Evolutionary conservation across 2,113 vertebrate genomes (phyloP).

Genomic region (Phalacrocorax pelagicus): DNA sequence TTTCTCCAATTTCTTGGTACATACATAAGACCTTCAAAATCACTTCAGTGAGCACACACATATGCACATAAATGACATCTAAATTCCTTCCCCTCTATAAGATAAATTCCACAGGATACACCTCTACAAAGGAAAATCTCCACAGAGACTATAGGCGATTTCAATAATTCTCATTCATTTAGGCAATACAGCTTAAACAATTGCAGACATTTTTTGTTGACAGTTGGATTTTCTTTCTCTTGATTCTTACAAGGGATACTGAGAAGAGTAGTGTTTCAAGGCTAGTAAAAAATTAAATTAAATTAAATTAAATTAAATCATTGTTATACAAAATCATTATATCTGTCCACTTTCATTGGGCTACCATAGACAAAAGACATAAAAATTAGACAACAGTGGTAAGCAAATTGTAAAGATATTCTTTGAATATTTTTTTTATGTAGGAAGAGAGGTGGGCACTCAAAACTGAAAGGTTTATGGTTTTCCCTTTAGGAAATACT

Average conservation of each 20-base stretch:
- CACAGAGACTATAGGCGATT: not conserved
- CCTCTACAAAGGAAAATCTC: constrained; percentile 38
- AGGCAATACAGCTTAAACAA: not conserved
- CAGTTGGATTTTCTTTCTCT: not conserved
- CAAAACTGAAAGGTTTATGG: not conserved
- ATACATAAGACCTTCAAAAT: constrained; percentile 60
- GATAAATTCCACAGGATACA: constrained; percentile 47
- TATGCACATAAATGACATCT: constrained; percentile 7
- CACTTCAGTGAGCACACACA: not conserved
- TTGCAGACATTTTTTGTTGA: not conserved
- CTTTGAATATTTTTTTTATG: not conserved
- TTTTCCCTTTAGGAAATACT: not conserved
- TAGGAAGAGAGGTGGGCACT: not conserved
- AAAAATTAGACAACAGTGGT: not conserved
- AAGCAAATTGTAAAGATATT: not conserved
- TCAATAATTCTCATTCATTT: not conserved
- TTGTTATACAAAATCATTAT: not conserved
- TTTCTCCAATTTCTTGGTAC: constrained; percentile 74
- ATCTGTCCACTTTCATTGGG: not conserved
- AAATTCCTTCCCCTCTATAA: constrained; percentile 48
- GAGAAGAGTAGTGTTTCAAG: not conserved
- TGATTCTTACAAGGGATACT: not conserved
- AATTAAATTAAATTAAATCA: not conserved
- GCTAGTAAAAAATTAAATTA: not conserved
- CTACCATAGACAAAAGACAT: not conserved